A percentile compares a stretch with the other conserved stretches of the same genome.
Evolutionary conservation across 2,797 vertebrate genomes (phyloP).

Genomic region (Kryptolebias ocellatus): DNA sequence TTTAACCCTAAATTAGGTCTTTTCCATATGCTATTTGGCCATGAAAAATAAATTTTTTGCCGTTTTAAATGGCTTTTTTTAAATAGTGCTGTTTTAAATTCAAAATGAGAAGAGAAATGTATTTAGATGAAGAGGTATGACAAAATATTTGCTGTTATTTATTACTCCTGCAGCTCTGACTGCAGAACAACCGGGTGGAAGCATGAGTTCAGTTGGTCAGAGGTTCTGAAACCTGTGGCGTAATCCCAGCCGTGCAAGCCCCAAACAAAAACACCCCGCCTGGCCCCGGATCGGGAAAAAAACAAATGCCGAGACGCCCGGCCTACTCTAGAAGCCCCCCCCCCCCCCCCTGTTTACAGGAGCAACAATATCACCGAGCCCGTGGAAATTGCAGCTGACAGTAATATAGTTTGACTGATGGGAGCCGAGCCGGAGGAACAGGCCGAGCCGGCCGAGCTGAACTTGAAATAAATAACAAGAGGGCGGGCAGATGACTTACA

Average conservation of each 20-base stretch:
- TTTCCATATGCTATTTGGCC: too few species aligned
- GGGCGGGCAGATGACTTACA: slow-evolving; percentile 41
- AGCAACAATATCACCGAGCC: slow-evolving; percentile 61
- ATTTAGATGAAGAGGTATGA: background rate
- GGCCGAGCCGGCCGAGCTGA: slow-evolving; percentile 56
- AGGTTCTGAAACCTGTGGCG: slow-evolving; percentile 6
- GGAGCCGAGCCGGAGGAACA: slow-evolving; percentile 52
- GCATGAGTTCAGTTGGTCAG: background rate
- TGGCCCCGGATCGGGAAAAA: slow-evolving; percentile 25
- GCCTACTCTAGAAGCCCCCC: slow-evolving; percentile 26
- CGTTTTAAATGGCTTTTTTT: too few species aligned
- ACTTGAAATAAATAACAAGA: slow-evolving; percentile 61
- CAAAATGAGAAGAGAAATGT: background rate
- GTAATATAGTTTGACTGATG: slow-evolving; percentile 58
- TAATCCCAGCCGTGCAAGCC: slow-evolving; percentile 18
- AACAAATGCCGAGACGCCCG: slow-evolving; percentile 53
- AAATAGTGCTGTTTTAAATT: too few species aligned
- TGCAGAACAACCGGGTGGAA: background rate
- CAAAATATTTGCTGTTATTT: background rate
- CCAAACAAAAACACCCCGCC: slow-evolving; percentile 49
- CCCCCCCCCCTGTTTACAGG: slow-evolving; percentile 60
- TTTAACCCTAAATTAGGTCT: too few species aligned
- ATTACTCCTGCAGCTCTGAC: background rate
- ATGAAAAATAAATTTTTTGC: too few species aligned
- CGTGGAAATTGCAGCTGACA: slow-evolving; percentile 45